These are phyloP conservation scores for Anarsia innoxiella DNA, from an alignment of 2,888 invertebrate species.

Conservation along the genomic window DNA sequence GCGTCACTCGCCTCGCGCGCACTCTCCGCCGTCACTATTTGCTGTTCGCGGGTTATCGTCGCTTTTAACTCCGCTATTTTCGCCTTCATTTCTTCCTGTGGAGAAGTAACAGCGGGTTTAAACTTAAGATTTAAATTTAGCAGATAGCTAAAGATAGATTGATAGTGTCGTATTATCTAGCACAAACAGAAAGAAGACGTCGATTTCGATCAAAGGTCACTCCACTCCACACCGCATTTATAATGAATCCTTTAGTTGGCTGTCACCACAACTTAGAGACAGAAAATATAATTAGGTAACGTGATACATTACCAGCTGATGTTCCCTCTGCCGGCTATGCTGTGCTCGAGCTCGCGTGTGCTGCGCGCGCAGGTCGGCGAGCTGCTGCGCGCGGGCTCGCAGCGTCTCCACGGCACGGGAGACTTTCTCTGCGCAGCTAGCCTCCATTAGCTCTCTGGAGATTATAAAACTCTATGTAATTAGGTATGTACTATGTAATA, in stretches of 20 bases:
- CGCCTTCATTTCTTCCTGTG: slow-evolving; percentile 43
- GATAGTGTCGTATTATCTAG: too few species aligned
- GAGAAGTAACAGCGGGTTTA: background rate
- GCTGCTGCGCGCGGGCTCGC: slow-evolving; percentile 21
- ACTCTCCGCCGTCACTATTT: slow-evolving; percentile 28
- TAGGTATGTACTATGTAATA: too few species aligned
- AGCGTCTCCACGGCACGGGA: slow-evolving; percentile 30
- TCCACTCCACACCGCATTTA: too few species aligned
- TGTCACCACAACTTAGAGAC: too few species aligned
- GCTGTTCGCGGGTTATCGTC: slow-evolving; percentile 30
- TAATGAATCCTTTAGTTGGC: too few species aligned
- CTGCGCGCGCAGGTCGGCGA: slow-evolving; percentile 16
- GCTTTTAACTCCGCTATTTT: slow-evolving; percentile 37
- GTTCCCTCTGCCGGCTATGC: slow-evolving; percentile 22
- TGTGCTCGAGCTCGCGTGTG: slow-evolving; percentile 16
- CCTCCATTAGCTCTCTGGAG: slow-evolving; percentile 52
- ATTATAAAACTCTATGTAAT: too few species aligned
- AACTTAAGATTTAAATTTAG: too few species aligned
- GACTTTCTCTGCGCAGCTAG: slow-evolving; percentile 30
- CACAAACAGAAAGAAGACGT: too few species aligned
- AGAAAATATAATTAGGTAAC: too few species aligned
- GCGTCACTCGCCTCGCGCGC: slow-evolving; percentile 29
- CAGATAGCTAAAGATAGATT: too few species aligned
- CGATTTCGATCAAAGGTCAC: too few species aligned
- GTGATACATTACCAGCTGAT: slow-evolving; percentile 26